Evolutionary conservation across 2,888 invertebrate species (phyloP), one percentile per base, ranked within the genome.

Genomic region (Exocentrus adspersus): DNA sequence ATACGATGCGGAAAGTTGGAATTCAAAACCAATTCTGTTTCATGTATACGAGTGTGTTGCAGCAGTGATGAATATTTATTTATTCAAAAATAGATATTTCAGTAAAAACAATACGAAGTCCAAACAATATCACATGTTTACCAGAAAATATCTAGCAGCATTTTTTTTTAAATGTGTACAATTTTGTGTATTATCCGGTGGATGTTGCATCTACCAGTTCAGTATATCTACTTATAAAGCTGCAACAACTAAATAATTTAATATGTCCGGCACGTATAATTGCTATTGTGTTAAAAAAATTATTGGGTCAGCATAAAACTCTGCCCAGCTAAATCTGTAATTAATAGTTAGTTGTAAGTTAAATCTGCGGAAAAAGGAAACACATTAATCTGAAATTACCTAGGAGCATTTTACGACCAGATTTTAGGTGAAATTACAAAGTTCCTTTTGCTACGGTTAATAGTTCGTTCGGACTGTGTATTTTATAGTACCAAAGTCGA

Each of bases 1-100:
- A 64, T 60, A 69, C 63, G 67, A 69, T 66, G 60, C 66, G 68
- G 45, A 57, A 60, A 69, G 64, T 69, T 67, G 58, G 60, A 68
- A 62, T 65, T 57, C 59, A 65, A 69, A 65, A 69, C 51, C 62
- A 65, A 67, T 69, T 37, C 50, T 61, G 62, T 69, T 69, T 67
- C 62, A 64, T 62, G 5, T 37, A 67, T 62, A 53, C 60, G 67
- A 42, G 56, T 58, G n/a, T n/a, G n/a, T n/a, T n/a, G n/a, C n/a
- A 59, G 32, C 46, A 41, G 60, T 51, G 48, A 67, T 69, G 67
- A 67, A 69, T 69, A 69, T 69, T 67, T 69, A 69, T 64, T 64
- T 61, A 51, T 60, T 61, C 61, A 10, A 21, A 61, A 60, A 60
- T 42, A 46, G 30, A 51, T 37, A 51, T 43, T 48, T 48, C 48